Evolutionary conservation across 2,888 invertebrate species (phyloP).

Genomic region (Ferdinandea cuprea): DNA sequence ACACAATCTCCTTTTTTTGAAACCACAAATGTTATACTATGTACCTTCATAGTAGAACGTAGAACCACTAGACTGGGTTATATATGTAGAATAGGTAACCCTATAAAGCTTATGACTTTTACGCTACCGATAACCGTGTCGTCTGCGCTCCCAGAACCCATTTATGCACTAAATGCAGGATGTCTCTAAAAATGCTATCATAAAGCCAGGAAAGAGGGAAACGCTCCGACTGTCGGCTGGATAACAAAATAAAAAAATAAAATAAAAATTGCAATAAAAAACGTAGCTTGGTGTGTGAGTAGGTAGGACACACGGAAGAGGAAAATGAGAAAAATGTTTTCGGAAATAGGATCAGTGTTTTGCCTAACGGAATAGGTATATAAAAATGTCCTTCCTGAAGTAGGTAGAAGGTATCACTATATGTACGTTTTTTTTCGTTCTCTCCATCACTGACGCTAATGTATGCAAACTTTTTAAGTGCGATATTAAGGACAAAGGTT

Average conservation of each 20-base stretch:
- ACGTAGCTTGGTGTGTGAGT: too few relatives aligned
- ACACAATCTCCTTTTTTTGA: too few relatives aligned
- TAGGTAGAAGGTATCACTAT: slow-evolving; percentile 41
- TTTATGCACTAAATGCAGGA: slow-evolving; percentile 46
- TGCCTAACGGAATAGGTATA: slow-evolving; percentile 70
- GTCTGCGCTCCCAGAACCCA: slow-evolving; percentile 4
- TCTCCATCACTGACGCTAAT: slow-evolving; percentile 30
- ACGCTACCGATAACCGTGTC: slow-evolving; percentile 43
- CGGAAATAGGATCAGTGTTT: slow-evolving; percentile 73
- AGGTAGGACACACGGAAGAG: slow-evolving; percentile 23
- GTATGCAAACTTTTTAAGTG: slow-evolving; percentile 69
- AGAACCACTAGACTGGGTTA: background rate
- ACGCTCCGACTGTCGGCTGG: background rate
- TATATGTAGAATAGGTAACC: slow-evolving; percentile 9
- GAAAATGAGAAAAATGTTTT: slow-evolving; percentile 62
- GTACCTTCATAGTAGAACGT: too few relatives aligned
- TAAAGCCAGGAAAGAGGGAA: slow-evolving; percentile 41
- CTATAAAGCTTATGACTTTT: slow-evolving; percentile 57
- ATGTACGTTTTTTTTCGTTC: slow-evolving; percentile 6
- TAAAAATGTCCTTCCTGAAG: slow-evolving; percentile 68
- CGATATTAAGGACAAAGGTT: slow-evolving; percentile 65
- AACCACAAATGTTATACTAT: background rate
- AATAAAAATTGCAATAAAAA: too few relatives aligned
- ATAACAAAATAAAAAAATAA: slow-evolving; percentile 39
- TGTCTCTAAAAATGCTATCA: slow-evolving; percentile 68